Evolutionary conservation across 1,140 invertebrate species (phyloP), one percentile per base, ranked within the genome.

Genomic region (Panonychus citri): DNA sequence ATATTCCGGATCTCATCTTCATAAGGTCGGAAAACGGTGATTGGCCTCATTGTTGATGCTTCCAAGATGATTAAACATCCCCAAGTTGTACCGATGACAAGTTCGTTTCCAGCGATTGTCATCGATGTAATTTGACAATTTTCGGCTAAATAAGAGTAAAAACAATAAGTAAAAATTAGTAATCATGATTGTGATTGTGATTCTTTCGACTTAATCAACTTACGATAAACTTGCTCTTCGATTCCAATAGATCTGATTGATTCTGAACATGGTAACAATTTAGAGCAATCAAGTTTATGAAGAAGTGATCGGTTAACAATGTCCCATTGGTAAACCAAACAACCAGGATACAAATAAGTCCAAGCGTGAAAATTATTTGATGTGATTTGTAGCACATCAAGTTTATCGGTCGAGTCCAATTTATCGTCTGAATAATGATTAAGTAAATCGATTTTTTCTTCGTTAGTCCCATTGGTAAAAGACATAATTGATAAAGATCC

Each of bases 71-170:
- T 81, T 34, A 93, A 73, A 65, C 86, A 89, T 10, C 88, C 88
- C 82, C 85, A 88, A 1, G 82, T 84, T 2, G 87, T 91, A 39
- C 87, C 88, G 54, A 88, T 81, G 65, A 87, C 89, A 10, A 90
- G 69, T 57, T 81, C 76, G 54, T 76, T 76, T 49, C 77, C 74
- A 59, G 80, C 70, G 21, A 78, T 72, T 55, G 81, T 78, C 56
- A 90, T 67, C 37, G 82, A 80, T 13, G 84, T 86, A 21, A 91
- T 82, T 77, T 80, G 63, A 53, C 62, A 64, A 27, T 61, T 49
- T 48, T 63, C 63, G 52, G 66, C 66, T 66, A 51, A 39, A 59
- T n/a, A 53, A 26, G 43, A 46, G 8, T 17, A 24, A 13, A 17
- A 53, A 28, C n/a, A n/a, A n/a, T n/a, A n/a, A n/a, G n/a, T n/a